Conservation (phyloP, 35 echinoderm and acorn worm genomes). For the Lytechinus pictus region DNA sequence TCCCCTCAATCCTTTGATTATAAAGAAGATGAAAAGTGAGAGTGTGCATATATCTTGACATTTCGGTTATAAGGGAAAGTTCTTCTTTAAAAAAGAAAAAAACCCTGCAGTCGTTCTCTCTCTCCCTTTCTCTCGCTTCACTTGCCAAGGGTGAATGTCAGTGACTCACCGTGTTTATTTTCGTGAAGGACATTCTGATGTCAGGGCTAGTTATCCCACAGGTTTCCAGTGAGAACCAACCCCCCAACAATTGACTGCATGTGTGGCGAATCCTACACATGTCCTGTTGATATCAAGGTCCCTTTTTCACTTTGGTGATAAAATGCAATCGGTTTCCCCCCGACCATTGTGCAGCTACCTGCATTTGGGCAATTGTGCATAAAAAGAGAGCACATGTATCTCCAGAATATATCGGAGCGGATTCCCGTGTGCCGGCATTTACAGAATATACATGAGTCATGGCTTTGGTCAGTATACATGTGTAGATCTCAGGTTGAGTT, state of each 20-base stretch:
- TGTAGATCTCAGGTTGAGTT: background rate
- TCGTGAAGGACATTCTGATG: conserved; percentile 34
- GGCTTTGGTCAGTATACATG: background rate
- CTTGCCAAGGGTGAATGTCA: background rate
- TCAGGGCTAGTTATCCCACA: conserved; percentile 9
- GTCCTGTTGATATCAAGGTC: background rate
- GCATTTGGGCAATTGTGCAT: background rate
- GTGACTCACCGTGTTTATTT: conserved; percentile 37
- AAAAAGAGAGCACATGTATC: background rate
- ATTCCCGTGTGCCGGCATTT: no score
- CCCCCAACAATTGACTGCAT: background rate
- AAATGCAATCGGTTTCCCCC: background rate
- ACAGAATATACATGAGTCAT: background rate
- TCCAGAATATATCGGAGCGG: background rate
- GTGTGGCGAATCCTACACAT: conserved; percentile 2
- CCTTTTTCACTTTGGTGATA: background rate
- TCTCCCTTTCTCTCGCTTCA: background rate
- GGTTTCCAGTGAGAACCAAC: background rate
- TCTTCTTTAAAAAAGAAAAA: background rate
- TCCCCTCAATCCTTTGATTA: background rate
- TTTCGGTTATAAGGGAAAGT: background rate
- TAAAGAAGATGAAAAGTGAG: conserved; percentile 22
- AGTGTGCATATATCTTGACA: conserved; percentile 20
- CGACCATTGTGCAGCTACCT: background rate
- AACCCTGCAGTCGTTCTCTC: background rate